Conservation (phyloP, 2,113 vertebrate genomes). For the Elgaria multicarinata region DNA sequence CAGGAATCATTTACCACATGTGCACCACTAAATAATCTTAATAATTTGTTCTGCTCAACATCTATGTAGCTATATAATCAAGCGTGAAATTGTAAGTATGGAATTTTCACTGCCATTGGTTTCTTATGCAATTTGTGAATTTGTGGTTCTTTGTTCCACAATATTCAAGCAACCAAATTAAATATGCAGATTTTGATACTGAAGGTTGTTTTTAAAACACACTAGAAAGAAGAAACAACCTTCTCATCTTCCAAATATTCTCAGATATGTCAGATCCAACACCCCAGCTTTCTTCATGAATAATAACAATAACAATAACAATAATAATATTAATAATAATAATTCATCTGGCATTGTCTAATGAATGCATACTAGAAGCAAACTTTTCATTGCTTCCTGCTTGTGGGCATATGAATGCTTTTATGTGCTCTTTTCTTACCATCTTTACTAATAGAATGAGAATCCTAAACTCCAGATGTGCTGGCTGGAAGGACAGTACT, state of each 20-base stretch:
- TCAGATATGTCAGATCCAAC: background rate
- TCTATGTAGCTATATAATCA: slow-evolving; percentile 1
- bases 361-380: background rate
- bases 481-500: background rate
- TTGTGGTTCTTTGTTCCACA: slow-evolving; percentile 32
- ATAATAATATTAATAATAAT: too few species aligned
- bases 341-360: too few species aligned
- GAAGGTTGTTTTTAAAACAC: background rate
- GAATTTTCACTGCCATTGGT: background rate
- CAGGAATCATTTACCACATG: background rate
- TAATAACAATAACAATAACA: too few species aligned
- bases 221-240: background rate
- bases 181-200: background rate
- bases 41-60: background rate
- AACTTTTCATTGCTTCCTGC: background rate
- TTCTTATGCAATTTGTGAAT: slow-evolving; percentile 1
- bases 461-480: background rate
- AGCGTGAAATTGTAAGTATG: background rate
- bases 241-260: background rate
- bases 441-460: background rate
- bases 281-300: background rate
- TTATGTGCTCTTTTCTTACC: too few species aligned
- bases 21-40: background rate
- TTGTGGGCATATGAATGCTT: background rate
- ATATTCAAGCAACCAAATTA: background rate